phyloP scores from a whole-genome alignment of 2,888 invertebrate species.

The Spatulosminthurus flaviceps region DNA sequence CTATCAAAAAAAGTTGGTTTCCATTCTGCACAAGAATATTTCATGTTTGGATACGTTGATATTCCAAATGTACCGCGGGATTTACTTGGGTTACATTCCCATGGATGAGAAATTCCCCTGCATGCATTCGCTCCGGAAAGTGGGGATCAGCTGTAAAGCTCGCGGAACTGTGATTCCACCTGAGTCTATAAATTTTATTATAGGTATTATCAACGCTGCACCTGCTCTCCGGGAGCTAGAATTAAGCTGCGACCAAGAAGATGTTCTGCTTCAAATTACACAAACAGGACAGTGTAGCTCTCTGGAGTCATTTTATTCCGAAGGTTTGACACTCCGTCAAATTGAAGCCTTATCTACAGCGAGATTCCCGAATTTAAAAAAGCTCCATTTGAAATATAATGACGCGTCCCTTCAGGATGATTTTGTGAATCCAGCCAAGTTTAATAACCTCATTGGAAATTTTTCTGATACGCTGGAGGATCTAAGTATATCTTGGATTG shows the following conservation, averaged over 20 bases:
- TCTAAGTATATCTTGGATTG: conserved; percentile 28
- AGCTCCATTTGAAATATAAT: conserved; percentile 31
- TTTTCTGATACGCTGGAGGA: conserved; percentile 1
- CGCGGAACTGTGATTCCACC: neutral
- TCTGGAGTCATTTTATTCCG: conserved; percentile 24
- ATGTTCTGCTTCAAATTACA: conserved; percentile 27
- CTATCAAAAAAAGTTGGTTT: conserved; percentile 35
- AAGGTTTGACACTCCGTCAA: conserved; percentile 26
- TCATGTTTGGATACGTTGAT: neutral
- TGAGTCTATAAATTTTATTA: conserved; percentile 25
- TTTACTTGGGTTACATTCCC: conserved; percentile 29
- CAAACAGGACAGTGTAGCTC: neutral
- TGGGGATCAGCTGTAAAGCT: conserved; percentile 18
- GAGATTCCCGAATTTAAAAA: conserved; percentile 24
- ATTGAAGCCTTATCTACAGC: neutral
- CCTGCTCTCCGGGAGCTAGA: conserved; percentile 6
- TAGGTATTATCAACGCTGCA: conserved; percentile 26
- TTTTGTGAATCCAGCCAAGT: neutral
- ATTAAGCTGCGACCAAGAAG: conserved; percentile 32
- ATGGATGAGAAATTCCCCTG: neutral
- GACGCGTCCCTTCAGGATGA: conserved; percentile 27
- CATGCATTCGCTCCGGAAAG: neutral
- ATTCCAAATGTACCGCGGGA: conserved; percentile 35
- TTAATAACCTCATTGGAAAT: conserved; percentile 15
- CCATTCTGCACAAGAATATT: conserved; percentile 11